Conservation (phyloP, 2,113 vertebrate species). For the Gallinago paraguaiae region DNA sequence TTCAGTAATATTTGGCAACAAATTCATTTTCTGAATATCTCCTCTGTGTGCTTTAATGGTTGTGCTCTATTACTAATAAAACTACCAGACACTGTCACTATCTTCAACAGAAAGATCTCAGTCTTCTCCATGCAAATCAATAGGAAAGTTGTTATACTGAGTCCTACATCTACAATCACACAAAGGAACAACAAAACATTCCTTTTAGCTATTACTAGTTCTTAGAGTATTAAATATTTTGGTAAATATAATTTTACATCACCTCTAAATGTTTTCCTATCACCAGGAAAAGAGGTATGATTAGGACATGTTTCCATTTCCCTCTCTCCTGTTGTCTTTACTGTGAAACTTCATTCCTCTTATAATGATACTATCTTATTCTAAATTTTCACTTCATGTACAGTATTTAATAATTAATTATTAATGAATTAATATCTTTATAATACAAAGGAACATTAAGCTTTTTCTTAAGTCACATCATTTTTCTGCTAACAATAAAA, state of each 20-base stretch:
- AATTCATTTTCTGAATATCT: constrained; percentile 19
- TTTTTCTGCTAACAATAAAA: constrained; percentile 55
- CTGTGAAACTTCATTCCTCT: neutral
- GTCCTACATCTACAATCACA: rapidly evolving
- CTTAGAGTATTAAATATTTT: neutral
- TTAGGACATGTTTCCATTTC: neutral
- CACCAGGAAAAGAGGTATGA: neutral
- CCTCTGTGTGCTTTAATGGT: constrained; percentile 15
- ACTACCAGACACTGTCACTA: neutral
- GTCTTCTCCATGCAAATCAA: neutral
- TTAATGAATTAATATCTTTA: constrained; percentile 60
- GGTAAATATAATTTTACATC: neutral
- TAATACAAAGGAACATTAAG: constrained; percentile 44
- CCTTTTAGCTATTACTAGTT: neutral
- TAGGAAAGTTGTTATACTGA: neutral
- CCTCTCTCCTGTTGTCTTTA: neutral
- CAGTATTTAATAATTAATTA: constrained; percentile 56
- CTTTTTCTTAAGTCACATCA: constrained; percentile 62
- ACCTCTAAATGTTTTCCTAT: neutral
- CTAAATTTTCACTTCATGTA: constrained; percentile 43
- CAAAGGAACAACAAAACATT: neutral
- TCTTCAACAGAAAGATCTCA: neutral
- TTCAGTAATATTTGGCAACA: constrained; percentile 52
- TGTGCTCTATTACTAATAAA: neutral
- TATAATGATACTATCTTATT: neutral